Conservation (phyloP, 2,113 vertebrate genomes). For the Erythrolamprus reginae region DNA sequence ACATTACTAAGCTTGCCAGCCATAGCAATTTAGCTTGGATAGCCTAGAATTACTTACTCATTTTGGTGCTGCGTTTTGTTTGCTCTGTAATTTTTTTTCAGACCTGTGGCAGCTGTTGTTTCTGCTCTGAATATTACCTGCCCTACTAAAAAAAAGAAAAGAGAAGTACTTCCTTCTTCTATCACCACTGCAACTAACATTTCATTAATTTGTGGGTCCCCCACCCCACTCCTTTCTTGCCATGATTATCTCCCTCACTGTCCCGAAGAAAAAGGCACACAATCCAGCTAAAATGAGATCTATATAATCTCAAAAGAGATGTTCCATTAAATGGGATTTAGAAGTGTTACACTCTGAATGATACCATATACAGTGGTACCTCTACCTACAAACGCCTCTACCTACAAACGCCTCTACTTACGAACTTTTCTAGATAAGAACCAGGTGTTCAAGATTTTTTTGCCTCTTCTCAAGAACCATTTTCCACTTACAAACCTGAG, state of each 20-base stretch:
- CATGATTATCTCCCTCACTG: not conserved
- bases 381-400: too few species aligned
- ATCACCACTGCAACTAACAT: not conserved
- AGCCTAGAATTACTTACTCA: constrained; percentile 4
- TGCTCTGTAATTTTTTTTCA: constrained; percentile 8
- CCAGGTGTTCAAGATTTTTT: too few species aligned
- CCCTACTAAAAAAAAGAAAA: not conserved
- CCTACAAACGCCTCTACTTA: too few species aligned
- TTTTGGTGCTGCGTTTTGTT: constrained; percentile 23
- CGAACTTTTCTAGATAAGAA: too few species aligned
- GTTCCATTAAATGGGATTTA: not conserved
- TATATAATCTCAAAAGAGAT: not conserved
- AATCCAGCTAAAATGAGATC: not conserved
- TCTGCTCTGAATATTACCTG: constrained; percentile 9
- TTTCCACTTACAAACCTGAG: too few species aligned
- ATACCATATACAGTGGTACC: too few species aligned
- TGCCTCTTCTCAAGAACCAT: too few species aligned
- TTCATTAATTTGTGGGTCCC: not conserved
- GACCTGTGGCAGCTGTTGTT: constrained; percentile 1
- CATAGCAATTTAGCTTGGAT: not conserved
- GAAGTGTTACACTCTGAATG: not conserved
- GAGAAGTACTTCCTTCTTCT: not conserved
- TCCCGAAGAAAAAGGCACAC: not conserved
- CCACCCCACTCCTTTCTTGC: not conserved
- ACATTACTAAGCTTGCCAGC: not conserved